phyloP scores from a whole-genome alignment of 2,888 invertebrate species.

The Metellina segmentata region DNA sequence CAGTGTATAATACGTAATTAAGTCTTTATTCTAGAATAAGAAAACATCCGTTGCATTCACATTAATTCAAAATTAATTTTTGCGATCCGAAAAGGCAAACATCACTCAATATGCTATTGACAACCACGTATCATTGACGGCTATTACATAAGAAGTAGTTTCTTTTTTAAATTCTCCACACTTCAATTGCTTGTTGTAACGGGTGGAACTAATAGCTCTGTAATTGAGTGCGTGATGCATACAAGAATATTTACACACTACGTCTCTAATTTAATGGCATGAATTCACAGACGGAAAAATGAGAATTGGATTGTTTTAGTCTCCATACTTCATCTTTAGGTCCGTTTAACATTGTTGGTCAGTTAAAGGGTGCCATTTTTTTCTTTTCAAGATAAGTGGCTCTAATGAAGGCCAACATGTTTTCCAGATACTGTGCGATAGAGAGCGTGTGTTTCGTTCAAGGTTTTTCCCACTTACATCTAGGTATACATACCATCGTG shows the following conservation, averaged over 20 bases:
- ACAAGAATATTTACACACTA: not conserved
- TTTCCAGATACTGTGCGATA: conserved; percentile 22
- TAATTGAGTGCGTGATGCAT: not conserved
- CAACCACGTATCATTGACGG: not conserved
- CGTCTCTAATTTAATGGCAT: not conserved
- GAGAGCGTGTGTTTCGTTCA: conserved; percentile 21
- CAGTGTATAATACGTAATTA: no score
- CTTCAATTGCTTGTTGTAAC: not conserved
- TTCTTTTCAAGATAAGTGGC: conserved; percentile 24
- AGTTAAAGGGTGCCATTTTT: not conserved
- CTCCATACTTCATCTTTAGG: not conserved
- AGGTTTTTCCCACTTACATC: conserved; percentile 51
- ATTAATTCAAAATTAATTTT: no score
- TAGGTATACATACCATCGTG: not conserved
- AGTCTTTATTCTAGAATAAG: no score
- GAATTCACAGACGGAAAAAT: not conserved
- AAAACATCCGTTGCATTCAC: no score
- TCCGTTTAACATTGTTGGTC: conserved; percentile 11
- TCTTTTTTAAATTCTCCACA: not conserved
- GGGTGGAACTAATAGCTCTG: not conserved
- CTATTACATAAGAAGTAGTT: not conserved
- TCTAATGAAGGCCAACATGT: conserved; percentile 54
- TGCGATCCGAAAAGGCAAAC: no score
- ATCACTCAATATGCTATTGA: not conserved
- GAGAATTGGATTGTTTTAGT: not conserved